Conservation (phyloP, 2,888 invertebrate species). For the Melitaea athalia region DNA sequence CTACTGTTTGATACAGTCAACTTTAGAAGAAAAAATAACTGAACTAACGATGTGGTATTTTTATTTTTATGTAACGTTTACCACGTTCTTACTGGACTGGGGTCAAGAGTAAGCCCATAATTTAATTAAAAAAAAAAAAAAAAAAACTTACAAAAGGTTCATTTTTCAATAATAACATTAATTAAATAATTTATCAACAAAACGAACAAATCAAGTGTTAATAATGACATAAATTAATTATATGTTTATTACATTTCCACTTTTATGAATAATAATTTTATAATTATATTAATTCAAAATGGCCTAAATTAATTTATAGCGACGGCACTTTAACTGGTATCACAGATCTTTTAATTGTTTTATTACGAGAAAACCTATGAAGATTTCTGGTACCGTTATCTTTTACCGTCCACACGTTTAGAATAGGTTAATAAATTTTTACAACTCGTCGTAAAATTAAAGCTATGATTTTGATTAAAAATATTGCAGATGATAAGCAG, state of each 20-base stretch:
- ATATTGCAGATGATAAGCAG: background rate
- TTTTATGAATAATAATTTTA: constrained; percentile 2
- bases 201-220: background rate
- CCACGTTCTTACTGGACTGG: too few relatives aligned
- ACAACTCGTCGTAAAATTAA: background rate
- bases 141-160: too few relatives aligned
- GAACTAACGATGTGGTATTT: too few relatives aligned
- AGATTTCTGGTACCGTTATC: constrained; percentile 2
- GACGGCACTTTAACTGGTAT: background rate
- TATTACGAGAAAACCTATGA: background rate
- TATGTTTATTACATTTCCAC: background rate
- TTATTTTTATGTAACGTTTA: too few relatives aligned
- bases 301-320: background rate
- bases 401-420: background rate
- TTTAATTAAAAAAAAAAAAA: too few relatives aligned
- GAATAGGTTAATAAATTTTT: background rate
- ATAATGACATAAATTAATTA: background rate
- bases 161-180: too few relatives aligned
- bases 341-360: constrained; percentile 5
- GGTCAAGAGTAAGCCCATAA: too few relatives aligned
- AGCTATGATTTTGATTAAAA: background rate
- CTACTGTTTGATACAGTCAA: too few relatives aligned
- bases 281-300: background rate
- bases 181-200: background rate
- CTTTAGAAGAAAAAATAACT: too few relatives aligned